Conservation (phyloP, 2,113 vertebrate species). For the Charadrius vociferus region DNA sequence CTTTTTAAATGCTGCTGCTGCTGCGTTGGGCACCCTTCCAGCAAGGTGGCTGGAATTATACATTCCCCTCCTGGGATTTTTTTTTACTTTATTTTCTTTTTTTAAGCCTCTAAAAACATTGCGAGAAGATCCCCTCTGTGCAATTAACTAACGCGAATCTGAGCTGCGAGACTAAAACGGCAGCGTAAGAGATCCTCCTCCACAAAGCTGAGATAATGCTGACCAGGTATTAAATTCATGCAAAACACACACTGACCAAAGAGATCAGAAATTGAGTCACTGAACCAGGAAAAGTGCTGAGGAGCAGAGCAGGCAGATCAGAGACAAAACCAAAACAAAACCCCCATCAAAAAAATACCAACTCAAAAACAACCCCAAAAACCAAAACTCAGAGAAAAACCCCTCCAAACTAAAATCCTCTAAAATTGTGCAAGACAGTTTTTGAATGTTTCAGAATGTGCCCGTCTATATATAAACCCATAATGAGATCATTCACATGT, state of each 20-base stretch:
- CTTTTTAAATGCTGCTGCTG: background rate
- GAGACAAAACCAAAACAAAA: background rate
- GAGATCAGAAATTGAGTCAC: constrained; percentile 36
- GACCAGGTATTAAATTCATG: constrained; percentile 39
- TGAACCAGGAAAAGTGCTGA: constrained; percentile 43
- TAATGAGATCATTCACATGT: background rate
- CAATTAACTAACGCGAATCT: background rate
- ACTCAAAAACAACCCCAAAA: background rate
- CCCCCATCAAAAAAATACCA: background rate
- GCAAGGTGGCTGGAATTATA: background rate
- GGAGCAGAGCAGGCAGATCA: background rate
- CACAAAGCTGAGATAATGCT: background rate
- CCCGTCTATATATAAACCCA: background rate
- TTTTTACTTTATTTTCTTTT: background rate
- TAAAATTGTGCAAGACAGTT: background rate
- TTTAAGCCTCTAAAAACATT: background rate
- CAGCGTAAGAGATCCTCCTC: background rate
- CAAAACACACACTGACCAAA: background rate
- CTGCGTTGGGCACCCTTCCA: background rate
- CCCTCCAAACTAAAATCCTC: background rate
- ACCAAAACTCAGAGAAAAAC: background rate
- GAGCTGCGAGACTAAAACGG: background rate
- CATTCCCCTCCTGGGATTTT: background rate
- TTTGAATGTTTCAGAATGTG: background rate
- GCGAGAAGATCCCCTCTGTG: background rate